Evolutionary conservation across 23 tunicate species (phyloP).

Genomic region (Trididemnum miniatum): DNA sequence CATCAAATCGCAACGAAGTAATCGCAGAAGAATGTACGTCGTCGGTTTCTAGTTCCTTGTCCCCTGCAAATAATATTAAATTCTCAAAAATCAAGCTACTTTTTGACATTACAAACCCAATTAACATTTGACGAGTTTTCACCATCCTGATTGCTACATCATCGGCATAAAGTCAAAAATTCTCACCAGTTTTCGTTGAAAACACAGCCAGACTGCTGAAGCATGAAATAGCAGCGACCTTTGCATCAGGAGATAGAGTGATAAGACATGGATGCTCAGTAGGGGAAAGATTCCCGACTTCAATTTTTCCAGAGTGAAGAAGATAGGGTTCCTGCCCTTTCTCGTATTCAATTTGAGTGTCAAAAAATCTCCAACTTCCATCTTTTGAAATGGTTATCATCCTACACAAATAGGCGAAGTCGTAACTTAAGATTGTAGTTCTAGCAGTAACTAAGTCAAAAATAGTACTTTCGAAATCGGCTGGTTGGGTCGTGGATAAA

Average conservation of each 20-base stretch:
- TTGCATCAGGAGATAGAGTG: constrained; percentile 73
- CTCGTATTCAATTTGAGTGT: constrained; percentile 71
- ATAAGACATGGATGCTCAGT: constrained; percentile 35
- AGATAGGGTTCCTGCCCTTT: constrained; percentile 86
- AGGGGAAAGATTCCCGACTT: constrained; percentile 42
- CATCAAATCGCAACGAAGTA: constrained; percentile 57
- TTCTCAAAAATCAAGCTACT: no score
- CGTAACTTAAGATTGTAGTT: no score
- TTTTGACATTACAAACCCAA: no score
- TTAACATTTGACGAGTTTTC: no score
- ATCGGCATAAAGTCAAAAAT: no score
- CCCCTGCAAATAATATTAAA: no score
- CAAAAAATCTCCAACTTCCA: constrained; percentile 81
- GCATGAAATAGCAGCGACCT: constrained; percentile 74
- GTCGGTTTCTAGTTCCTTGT: constrained; percentile 41
- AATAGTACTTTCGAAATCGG: no score
- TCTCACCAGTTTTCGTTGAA: constrained; percentile 77
- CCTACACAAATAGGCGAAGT: constrained; percentile 41
- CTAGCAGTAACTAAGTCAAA: no score
- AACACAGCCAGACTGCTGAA: constrained; percentile 56
- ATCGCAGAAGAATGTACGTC: constrained; percentile 72
- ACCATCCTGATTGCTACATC: no score
- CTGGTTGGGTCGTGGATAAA: no score
- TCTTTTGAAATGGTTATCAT: constrained; percentile 92
- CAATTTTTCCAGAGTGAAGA: constrained; percentile 45